A percentile compares a stretch with the other conserved stretches of the same genome.
phyloP scores from a whole-genome alignment of 2,888 invertebrate species.

The Hoplodrina blanda region DNA sequence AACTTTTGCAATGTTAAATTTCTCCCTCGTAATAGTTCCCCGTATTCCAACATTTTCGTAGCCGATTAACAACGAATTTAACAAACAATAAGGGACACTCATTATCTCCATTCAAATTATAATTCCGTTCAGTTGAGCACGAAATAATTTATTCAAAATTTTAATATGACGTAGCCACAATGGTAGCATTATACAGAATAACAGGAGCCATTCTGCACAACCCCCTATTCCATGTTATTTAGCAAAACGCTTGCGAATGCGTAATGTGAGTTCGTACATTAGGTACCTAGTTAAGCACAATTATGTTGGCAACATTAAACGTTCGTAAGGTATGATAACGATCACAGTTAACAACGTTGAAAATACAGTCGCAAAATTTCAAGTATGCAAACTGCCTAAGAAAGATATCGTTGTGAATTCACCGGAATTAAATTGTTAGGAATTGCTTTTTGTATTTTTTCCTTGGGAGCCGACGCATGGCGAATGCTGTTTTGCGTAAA shows the following conservation, averaged over 20 bases:
- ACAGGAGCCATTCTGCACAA: conserved; percentile 62
- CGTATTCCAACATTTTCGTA: conserved; percentile 44
- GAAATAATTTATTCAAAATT: conserved; percentile 81
- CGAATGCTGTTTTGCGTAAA: conserved; percentile 39
- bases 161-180: conserved; percentile 75
- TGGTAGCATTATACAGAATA: conserved; percentile 61
- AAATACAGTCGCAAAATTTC: conserved; percentile 58
- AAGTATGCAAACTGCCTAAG: conserved; percentile 58
- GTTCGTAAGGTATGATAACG: conserved; percentile 60
- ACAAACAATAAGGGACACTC: conserved; percentile 59
- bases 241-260: conserved; percentile 61
- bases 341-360: conserved; percentile 49
- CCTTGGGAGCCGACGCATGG: conserved; percentile 38
- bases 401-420: conserved; percentile 47
- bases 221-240: conserved; percentile 66
- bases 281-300: conserved; percentile 58
- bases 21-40: conserved; percentile 27
- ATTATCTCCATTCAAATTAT: conserved; percentile 64
- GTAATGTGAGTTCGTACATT: conserved; percentile 54
- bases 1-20: conserved; percentile 31
- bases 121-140: conserved; percentile 71
- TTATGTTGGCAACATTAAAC: conserved; percentile 60
- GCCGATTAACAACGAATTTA: conserved; percentile 54
- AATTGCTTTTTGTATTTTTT: conserved; percentile 59
- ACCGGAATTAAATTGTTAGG: conserved; percentile 51